Evolutionary conservation across 2,888 invertebrate species (phyloP), one percentile per base, ranked within the genome.

Genomic region (Blastobasis lacticolella): DNA sequence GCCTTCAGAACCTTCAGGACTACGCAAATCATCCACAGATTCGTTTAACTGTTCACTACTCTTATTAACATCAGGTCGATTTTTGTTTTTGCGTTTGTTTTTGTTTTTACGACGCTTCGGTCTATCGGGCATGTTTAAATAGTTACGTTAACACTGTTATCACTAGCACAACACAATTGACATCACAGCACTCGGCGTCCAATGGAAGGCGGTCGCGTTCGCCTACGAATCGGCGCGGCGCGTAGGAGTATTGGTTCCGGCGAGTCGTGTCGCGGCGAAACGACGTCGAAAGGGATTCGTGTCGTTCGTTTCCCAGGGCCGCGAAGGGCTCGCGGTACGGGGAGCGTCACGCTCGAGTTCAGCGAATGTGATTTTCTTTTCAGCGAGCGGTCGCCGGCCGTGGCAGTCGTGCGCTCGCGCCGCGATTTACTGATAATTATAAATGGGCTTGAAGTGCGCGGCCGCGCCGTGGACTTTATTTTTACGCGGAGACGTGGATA

Each of bases 351-450:
- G 71, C 73, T 74, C 67, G 73, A 74, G 69, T 71, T 77, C 75
- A 71, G 60, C 66, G 67, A 67, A 68, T 69, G 69, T 71, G 64
- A 72, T 73, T 72, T 74, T 69, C 73, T 80, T 82, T 82, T 82
- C 71, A 66, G 78, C 81, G 75, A 79, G 74, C 80, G 75, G 74
- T 73, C 70, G 78, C 78, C 78, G 78, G 67, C 71, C 72, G 75
- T 78, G 78, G 76, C 81, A 79, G 83, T 83, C 82, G 81, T 82
- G 80, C 78, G 79, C 84, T 75, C 81, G 79, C 75, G 77, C 81
- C 71, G 75, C 81, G 85, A 79, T 87, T 87, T 87, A 87, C 87
- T 88, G 86, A 87, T 88, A 87, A 88, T 88, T 87, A 83, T 86
- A 87, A 85, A 86, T 83, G 78, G 75, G 78, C 23, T 82, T 78